Conservation (phyloP, 2,888 invertebrate species). For the Papilio elwesi region DNA sequence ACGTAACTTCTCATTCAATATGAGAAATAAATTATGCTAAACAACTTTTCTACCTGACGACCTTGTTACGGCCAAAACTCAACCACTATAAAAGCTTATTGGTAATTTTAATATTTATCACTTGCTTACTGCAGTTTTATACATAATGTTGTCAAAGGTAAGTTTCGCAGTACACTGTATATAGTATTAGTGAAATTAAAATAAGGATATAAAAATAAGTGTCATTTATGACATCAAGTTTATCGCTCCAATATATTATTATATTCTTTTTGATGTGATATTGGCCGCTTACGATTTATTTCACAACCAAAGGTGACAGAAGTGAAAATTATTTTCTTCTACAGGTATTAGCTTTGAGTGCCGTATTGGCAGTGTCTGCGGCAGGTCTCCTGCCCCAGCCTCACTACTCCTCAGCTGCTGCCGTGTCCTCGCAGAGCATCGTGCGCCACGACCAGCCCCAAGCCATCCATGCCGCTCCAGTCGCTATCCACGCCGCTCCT, state of each 20-base stretch:
- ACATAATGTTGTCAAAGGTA: slow-evolving; percentile 75
- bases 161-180: slow-evolving; percentile 48
- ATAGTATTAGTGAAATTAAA: too few relatives aligned
- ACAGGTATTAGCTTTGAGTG: slow-evolving; percentile 56
- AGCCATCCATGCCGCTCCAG: too few relatives aligned
- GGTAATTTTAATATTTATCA: slow-evolving; percentile 60
- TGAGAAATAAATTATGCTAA: background rate
- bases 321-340: slow-evolving; percentile 14
- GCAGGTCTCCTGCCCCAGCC: slow-evolving; percentile 69
- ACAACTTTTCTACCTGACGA: slow-evolving; percentile 16
- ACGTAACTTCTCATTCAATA: too few relatives aligned
- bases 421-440: slow-evolving; percentile 54
- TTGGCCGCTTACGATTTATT: too few relatives aligned
- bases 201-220: too few relatives aligned
- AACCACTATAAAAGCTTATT: slow-evolving; percentile 65
- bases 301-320: too few relatives aligned
- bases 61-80: slow-evolving; percentile 50
- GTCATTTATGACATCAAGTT: too few relatives aligned
- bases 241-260: too few relatives aligned
- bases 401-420: slow-evolving; percentile 69
- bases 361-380: slow-evolving; percentile 63
- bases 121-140: slow-evolving; percentile 56
- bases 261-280: too few relatives aligned
- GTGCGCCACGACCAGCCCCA: slow-evolving; percentile 61
- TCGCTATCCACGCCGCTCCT: too few relatives aligned